Evolutionary conservation across 2,888 invertebrate genomes (phyloP), one percentile per base, ranked within the genome.

Genomic region (Griposia aprilina): DNA sequence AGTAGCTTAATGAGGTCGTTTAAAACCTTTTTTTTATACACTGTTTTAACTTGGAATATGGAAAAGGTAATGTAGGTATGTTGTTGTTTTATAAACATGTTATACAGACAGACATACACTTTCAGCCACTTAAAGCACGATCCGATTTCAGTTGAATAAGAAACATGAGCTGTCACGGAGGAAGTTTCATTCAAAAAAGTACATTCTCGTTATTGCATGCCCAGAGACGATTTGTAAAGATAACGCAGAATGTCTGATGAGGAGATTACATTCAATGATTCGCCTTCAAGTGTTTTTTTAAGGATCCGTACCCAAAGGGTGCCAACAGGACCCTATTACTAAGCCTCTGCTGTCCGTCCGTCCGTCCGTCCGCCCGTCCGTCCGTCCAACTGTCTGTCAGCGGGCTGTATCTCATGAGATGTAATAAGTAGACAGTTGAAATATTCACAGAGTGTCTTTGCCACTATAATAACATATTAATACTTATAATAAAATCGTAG

Each of bases 141-240:
- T 84, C 67, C 68, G 70, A 73, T 63, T 87, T 73, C 74, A 80
- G 72, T 81, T 81, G 81, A 87, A 75, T 86, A 86, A 86, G 83
- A 81, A 81, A 72, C 77, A 83, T 86, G 78, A 86, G 50, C 75
- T 80, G 83, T 80, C 80, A 65, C 63, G 62, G 48, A 69, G 73
- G 71, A 78, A 70, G 72, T n/a, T 80, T 77, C 66, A 74, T 81
- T 77, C 68, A 82, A 87, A 87, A 87, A 87, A 87, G 73, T 74
- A 83, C 83, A 87, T 87, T 87, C 71, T 26, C 74, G 66, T 87
- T 80, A 87, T 87, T 88, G 85, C 87, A 85, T 78, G 78, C 81
- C 73, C 83, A 80, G 76, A 87, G 87, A 87, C 85, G 81, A 87
- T 86, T 84, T 88, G 78, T 84, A 83, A 86, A 86, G 85, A 87